Percentiles rank a stretch among this genome's conserved stretches.
Conservation (phyloP, 1,140 invertebrate species). For the Mesaphorura yosii region DNA sequence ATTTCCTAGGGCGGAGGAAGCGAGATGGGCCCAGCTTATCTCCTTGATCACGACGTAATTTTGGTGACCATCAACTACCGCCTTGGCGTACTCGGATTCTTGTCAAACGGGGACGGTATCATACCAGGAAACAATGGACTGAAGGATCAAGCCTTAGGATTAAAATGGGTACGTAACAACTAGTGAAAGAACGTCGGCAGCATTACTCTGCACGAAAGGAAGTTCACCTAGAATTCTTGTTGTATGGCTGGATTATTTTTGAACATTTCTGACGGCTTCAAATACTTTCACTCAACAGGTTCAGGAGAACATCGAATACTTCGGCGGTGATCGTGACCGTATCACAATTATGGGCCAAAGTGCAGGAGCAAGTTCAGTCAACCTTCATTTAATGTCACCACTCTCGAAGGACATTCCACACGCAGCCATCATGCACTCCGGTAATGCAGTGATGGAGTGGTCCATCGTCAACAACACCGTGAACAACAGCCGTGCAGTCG, state of each 20-base stretch:
- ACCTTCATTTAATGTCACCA: conserved; percentile 22
- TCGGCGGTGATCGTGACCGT: neutral
- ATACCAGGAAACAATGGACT: conserved; percentile 34
- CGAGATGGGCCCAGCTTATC: conserved; percentile 21
- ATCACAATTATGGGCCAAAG: conserved; percentile 15
- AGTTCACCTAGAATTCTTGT: too few relatives aligned
- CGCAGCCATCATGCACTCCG: conserved; percentile 19
- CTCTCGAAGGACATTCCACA: conserved; percentile 12
- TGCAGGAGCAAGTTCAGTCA: conserved; percentile 22
- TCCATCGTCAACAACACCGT: conserved; percentile 18
- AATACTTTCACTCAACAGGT: conserved; percentile 1
- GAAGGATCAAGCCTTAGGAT: conserved; percentile 38
- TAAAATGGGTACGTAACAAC: conserved; percentile 42
- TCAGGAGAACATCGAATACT: neutral
- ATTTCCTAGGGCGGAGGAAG: conserved; percentile 15
- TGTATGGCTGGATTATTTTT: conserved; percentile 38
- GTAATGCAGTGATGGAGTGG: conserved; percentile 24
- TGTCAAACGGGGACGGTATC: conserved; percentile 21
- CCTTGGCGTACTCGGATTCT: conserved; percentile 17
- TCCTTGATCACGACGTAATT: conserved; percentile 25
- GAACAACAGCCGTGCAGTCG: conserved; percentile 16
- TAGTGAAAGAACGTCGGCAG: too few relatives aligned
- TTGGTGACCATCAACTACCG: conserved; percentile 27
- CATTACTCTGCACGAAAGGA: too few relatives aligned
- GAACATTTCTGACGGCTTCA: neutral